phyloP scores from a whole-genome alignment of 2,113 vertebrate species.

The Cyprichromis sp. region DNA sequence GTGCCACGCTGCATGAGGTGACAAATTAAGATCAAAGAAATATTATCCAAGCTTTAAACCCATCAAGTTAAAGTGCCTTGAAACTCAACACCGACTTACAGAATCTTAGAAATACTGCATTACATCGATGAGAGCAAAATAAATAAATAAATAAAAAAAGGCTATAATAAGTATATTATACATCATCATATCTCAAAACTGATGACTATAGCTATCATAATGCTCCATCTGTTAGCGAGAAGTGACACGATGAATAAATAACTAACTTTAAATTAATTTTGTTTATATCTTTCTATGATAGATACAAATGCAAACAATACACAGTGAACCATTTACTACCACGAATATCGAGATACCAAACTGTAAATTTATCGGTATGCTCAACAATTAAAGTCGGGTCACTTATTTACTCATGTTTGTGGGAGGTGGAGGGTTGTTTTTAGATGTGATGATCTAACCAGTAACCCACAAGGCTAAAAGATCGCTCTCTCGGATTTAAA shows the following conservation, averaged over 20 bases:
- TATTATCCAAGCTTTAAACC: background rate
- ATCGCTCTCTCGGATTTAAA: background rate
- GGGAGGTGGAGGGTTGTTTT: background rate
- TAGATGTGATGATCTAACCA: background rate
- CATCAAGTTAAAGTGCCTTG: background rate
- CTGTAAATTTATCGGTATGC: background rate
- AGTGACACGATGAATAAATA: background rate
- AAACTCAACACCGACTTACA: background rate
- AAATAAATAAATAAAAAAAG: background rate
- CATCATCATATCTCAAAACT: background rate
- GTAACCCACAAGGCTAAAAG: background rate
- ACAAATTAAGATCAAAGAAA: background rate
- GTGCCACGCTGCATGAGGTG: background rate
- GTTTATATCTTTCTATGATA: background rate
- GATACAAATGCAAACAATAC: background rate
- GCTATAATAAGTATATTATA: background rate
- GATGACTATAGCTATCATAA: background rate
- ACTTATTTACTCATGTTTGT: background rate
- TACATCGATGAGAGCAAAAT: background rate
- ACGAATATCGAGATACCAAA: background rate
- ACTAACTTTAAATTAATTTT: background rate
- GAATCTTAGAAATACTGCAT: background rate
- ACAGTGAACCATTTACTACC: background rate
- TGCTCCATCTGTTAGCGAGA: background rate
- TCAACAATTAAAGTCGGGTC: background rate